Evolutionary conservation across 2,797 vertebrate genomes (phyloP), one percentile per base, ranked within the genome.

Genomic region (Coregonus suidteri): DNA sequence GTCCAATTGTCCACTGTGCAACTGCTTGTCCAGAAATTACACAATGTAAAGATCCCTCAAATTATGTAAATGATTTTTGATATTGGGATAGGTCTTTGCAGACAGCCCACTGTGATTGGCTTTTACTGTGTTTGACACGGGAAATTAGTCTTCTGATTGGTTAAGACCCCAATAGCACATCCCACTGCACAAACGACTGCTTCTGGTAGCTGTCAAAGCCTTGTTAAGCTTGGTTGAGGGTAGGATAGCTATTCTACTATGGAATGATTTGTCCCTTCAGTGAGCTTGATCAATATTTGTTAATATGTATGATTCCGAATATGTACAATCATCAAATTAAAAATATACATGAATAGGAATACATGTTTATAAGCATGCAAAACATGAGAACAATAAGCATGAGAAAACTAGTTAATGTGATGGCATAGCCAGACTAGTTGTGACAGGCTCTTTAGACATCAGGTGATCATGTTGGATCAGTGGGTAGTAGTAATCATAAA

Each of bases 211-310:
- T 87, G 85, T 90, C 88, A 89, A 81, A 86, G 47, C 66, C 7
- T 4, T 71, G 47, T 79, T 81, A 87, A 52, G 92, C 18, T 93
- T 84, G 92, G 89, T 91, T 92, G 93, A 84, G 80, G n/a, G 52
- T 7, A n/a, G n/a, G 37, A 53, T 14, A 20, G 35, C 4, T 47
- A 13, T 47, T 11, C 1, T 11, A 47, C 9, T 34, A 62, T 34
- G 34, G 4, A 31, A 68, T 18, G 6, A 16, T 15, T 18, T 34
- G 6, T 11, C 66, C 20, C 59, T 59, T 59, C 56, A 20, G 56
- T n/a, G 56, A n/a, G 56, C 56, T n/a, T 59, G n/a, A 11, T 64
- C n/a, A 64, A 30, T 47, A 47, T 30, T 64, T 64, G 20, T 25
- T 25, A 9, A 62, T 64, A 11, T 62, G 41, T 47, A 3, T 25